Percentiles rank a stretch among this genome's conserved stretches.
These are phyloP conservation scores for Acheta domesticus DNA, from an alignment of 2,888 invertebrate species.

Conservation along the genomic window DNA sequence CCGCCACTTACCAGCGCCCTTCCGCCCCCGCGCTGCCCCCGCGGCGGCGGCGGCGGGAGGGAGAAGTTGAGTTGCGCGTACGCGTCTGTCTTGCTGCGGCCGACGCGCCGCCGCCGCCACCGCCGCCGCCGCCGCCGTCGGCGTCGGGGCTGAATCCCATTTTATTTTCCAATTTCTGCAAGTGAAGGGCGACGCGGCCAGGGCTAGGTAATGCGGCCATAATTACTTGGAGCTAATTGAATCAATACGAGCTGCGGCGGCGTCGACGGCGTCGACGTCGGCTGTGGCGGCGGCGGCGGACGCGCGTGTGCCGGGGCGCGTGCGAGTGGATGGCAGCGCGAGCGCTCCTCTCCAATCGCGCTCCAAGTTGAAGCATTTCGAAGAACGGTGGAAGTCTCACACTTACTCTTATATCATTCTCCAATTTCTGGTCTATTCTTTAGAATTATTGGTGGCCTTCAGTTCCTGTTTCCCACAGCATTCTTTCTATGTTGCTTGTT, in stretches of 20 bases:
- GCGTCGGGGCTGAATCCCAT: conserved; percentile 9
- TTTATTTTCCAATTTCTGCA: conserved; percentile 18
- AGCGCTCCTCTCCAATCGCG: too few relatives aligned
- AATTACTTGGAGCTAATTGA: conserved; percentile 11
- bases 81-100: conserved; percentile 18
- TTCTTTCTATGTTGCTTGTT: too few relatives aligned
- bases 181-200: conserved; percentile 18
- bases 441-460: too few relatives aligned
- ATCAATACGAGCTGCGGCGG: background rate
- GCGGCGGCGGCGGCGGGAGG: background rate
- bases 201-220: conserved; percentile 9
- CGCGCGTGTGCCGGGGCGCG: background rate
- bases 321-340: background rate
- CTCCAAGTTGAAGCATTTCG: too few relatives aligned
- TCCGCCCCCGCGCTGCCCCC: background rate
- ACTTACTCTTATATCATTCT: too few relatives aligned
- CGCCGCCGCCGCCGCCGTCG: background rate
- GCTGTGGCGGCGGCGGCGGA: background rate
- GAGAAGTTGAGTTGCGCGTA: conserved; percentile 10
- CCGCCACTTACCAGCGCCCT: background rate
- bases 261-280: too few relatives aligned
- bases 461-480: too few relatives aligned
- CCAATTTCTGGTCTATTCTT: too few relatives aligned
- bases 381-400: too few relatives aligned
- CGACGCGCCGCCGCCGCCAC: background rate